These are phyloP conservation scores for Trichacis sp. DNA, from an alignment of 2,888 invertebrate species.

Conservation along the genomic window DNA sequence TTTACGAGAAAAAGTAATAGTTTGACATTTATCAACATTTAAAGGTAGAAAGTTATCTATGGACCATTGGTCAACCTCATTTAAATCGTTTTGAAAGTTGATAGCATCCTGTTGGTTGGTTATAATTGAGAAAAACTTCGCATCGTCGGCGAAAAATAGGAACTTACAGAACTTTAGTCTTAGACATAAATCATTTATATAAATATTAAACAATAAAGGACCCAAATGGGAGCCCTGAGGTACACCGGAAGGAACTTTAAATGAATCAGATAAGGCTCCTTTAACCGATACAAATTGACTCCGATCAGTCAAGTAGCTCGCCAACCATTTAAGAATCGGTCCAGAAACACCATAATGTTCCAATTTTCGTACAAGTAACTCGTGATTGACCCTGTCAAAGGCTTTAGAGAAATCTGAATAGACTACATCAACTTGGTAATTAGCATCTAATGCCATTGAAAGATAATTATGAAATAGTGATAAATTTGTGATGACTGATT, in stretches of 20 bases:
- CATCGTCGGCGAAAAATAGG: slow-evolving; percentile 9
- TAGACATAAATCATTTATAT: slow-evolving; percentile 8
- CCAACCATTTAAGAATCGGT: not conserved
- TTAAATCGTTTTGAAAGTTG: not conserved
- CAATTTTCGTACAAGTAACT: not conserved
- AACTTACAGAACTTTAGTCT: not conserved
- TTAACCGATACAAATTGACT: not conserved
- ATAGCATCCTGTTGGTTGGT: not conserved
- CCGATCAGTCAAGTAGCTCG: not conserved
- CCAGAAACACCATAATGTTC: not conserved
- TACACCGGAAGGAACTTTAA: not conserved
- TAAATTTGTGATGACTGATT: not conserved
- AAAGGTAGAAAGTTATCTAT: not conserved
- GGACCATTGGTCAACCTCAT: not conserved
- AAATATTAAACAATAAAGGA: slow-evolving; percentile 8
- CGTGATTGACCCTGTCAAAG: not conserved
- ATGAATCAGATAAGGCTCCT: not conserved
- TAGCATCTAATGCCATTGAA: not conserved
- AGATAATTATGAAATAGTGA: not conserved
- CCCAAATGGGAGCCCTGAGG: slow-evolving; percentile 12
- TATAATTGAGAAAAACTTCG: slow-evolving; percentile 4
- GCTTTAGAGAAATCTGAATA: not conserved
- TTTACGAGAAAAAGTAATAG: not conserved
- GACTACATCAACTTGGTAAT: not conserved
- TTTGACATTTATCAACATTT: not conserved